Evolutionary conservation across 2,888 invertebrate species (phyloP), one percentile per base, ranked within the genome.

Genomic region (Lepidochrysops patricia): DNA sequence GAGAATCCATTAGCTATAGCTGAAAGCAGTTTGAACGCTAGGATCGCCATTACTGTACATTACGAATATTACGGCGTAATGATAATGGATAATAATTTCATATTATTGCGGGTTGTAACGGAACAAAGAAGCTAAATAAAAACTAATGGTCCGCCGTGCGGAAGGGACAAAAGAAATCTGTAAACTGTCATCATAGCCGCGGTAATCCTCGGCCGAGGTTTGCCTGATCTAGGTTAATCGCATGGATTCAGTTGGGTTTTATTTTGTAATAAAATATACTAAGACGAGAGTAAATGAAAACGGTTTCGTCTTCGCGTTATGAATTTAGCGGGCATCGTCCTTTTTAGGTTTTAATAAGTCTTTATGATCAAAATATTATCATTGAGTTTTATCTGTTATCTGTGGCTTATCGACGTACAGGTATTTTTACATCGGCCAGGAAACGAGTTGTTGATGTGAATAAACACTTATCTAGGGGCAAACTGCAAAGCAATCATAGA

Each of bases 1-100:
- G 70, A n/a, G 65, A 59, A 50, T 63, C 73, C 73, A 73, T 72
- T 76, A 76, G 68, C 66, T 58, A 63, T 62, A 64, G 63, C 67
- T 59, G 13, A 62, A 62, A 62, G 61, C 61, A 66, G 62, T 64
- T 62, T 13, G 27, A 52, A 26, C 27, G 27, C 27, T 27, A 26
- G 52, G 27, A 13, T 52, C n/a, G 15, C 52, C 19, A 50, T 50
- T 50, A 50, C 26, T 27, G 52, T 52, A 27, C 52, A 27, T 52
- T 52, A 27, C 49, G 58, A 58, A 58, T 58, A 66, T 62, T 62
- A 67, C 62, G 54, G 61, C 48, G 64, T 68, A 69, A 68, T 64
- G 64, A 67, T 67, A 70, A 70, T 67, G 64, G 65, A 67, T 64
- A 66, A 69, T 68, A 69, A 72, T 68, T 69, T 65, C 67, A 66